A percentile compares a stretch with the other conserved stretches of the same genome.
Evolutionary conservation across 2,888 invertebrate species (phyloP).

Genomic region (Dromius quadrimaculatus): DNA sequence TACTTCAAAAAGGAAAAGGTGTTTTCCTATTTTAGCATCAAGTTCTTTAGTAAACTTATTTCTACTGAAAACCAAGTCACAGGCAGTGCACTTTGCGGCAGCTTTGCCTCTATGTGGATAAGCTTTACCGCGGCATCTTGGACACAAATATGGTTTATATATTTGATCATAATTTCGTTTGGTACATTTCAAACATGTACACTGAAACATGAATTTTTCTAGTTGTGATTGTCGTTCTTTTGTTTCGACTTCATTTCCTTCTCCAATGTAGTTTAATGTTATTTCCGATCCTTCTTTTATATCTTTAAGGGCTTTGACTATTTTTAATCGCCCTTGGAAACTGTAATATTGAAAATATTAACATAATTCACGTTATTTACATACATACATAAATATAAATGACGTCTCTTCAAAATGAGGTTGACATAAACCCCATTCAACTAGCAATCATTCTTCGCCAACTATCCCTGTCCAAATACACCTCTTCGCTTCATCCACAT

Average conservation of each 20-base stretch:
- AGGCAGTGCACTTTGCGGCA: neutral
- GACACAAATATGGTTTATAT: neutral
- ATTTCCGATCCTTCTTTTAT: conserved; percentile 17
- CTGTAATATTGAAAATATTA: neutral
- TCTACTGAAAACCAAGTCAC: conserved; percentile 1
- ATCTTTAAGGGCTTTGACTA: conserved; percentile 12
- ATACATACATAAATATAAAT: neutral
- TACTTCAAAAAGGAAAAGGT: neutral
- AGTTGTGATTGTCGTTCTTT: neutral
- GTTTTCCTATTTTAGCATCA: conserved; percentile 1
- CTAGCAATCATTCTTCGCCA: neutral
- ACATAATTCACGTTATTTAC: neutral
- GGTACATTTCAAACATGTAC: neutral
- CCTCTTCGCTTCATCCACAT: neutral
- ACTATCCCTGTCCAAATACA: neutral
- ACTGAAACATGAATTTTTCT: neutral
- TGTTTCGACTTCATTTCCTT: neutral
- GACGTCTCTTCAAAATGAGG: too few relatives aligned
- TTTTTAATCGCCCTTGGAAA: conserved; percentile 8
- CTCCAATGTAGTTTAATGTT: conserved; percentile 9
- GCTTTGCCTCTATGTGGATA: neutral
- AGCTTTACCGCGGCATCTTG: conserved; percentile 8
- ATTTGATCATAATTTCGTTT: neutral
- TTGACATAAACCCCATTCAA: too few relatives aligned
- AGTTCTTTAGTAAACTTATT: neutral